phyloP scores from a whole-genome alignment of 1,140 invertebrate species.

The Drosophila lacteicornis region DNA sequence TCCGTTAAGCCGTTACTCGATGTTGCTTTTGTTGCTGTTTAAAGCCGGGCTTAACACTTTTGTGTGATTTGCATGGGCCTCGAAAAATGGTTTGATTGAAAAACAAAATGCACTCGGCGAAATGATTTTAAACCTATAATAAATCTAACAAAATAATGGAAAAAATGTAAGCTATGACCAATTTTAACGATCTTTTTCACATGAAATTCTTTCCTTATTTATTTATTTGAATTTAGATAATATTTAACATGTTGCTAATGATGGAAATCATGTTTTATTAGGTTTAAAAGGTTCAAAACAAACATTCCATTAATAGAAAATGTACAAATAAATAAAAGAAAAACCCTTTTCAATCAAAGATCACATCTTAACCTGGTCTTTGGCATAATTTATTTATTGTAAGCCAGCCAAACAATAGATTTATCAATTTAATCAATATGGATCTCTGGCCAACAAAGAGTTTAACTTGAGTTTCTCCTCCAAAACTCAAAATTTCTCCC shows the following conservation, averaged over 20 bases:
- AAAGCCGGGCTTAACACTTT: constrained; percentile 55
- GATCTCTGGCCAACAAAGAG: background rate
- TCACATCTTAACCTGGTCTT: background rate
- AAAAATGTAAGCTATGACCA: no score
- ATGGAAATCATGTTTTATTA: background rate
- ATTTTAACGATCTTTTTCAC: no score
- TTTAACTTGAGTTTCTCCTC: background rate
- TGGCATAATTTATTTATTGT: background rate
- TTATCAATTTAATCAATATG: constrained; percentile 4
- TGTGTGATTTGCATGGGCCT: constrained; percentile 42
- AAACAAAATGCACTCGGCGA: constrained; percentile 6
- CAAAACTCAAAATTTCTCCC: background rate
- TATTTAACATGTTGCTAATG: background rate
- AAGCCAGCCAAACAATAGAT: background rate
- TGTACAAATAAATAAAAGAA: background rate
- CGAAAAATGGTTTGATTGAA: constrained; percentile 23
- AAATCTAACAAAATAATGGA: no score
- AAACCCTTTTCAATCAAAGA: background rate
- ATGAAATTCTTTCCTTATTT: no score
- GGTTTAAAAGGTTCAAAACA: background rate
- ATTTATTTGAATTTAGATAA: no score
- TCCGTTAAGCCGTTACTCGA: constrained; percentile 42
- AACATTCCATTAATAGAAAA: background rate
- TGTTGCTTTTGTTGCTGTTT: constrained; percentile 15
- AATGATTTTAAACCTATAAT: background rate